Conservation (phyloP, 1,140 invertebrate species). For the Trichomalopsis sarcophagae region DNA sequence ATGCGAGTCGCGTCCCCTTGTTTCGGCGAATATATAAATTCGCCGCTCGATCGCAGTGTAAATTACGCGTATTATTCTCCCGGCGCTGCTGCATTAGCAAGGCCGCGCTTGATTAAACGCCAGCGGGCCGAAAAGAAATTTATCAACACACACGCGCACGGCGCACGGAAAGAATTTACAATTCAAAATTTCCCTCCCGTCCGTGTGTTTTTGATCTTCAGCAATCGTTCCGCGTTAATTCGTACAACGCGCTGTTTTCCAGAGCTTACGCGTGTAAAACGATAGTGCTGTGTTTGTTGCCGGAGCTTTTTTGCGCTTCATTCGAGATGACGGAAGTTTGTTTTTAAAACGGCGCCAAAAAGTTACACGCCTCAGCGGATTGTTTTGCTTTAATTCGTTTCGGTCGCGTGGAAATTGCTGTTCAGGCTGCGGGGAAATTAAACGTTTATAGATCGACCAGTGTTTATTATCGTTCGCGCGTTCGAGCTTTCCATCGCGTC, state of each 20-base stretch:
- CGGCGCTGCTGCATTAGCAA: neutral
- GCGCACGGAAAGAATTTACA: conserved; percentile 6
- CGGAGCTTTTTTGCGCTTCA: neutral
- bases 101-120: conserved; percentile 33
- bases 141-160: neutral
- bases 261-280: neutral
- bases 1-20: neutral
- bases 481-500: neutral
- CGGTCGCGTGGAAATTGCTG: neutral
- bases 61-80: conserved; percentile 41
- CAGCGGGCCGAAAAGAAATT: neutral
- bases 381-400: conserved; percentile 26
- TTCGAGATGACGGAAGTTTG: neutral
- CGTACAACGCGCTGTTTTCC: neutral
- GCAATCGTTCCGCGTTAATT: conserved; percentile 29
- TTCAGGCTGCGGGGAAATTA: neutral
- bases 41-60: conserved; percentile 16
- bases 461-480: neutral
- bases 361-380: neutral
- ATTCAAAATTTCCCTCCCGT: neutral
- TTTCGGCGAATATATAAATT: neutral
- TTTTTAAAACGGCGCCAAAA: neutral
- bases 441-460: neutral
- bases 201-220: conserved; percentile 10
- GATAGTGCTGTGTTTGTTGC: neutral